Conservation (phyloP, 2,797 vertebrate species). For the Xenopus petersii region DNA sequence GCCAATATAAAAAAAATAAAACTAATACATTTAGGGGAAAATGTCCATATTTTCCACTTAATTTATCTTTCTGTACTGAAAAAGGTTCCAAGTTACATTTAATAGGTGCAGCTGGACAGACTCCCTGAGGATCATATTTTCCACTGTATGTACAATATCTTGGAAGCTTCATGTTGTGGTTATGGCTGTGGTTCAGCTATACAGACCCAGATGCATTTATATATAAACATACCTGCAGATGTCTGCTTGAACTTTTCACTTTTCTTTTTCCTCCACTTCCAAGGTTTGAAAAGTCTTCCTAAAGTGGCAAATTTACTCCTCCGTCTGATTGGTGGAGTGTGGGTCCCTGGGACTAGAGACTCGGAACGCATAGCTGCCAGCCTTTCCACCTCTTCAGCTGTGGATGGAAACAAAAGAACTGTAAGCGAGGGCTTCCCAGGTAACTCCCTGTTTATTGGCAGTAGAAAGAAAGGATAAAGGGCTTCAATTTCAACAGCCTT, state of each 20-base stretch:
- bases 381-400: slow-evolving; percentile 95
- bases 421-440: slow-evolving; percentile 42
- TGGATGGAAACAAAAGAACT: slow-evolving; percentile 5
- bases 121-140: no score
- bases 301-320: slow-evolving; percentile 93
- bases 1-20: no score
- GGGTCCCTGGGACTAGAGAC: slow-evolving; percentile 85
- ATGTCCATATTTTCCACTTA: no score
- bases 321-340: slow-evolving; percentile 88
- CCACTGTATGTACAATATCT: no score
- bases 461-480: slow-evolving; percentile 18
- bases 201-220: neutral
- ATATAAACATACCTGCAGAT: slow-evolving; percentile 78
- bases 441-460: slow-evolving; percentile 49
- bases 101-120: no score
- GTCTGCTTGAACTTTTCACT: slow-evolving; percentile 98
- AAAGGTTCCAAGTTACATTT: no score
- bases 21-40: no score
- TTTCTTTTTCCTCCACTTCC: slow-evolving; percentile 99
- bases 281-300: slow-evolving; percentile 94
- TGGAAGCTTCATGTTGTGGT: no score
- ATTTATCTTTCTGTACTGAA: no score
- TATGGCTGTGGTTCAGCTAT: no score
- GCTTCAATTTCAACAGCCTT: neutral
- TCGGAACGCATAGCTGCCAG: slow-evolving; percentile 94